phyloP scores from a whole-genome alignment of 2,888 invertebrate species.

The Colostygia pectinataria region DNA sequence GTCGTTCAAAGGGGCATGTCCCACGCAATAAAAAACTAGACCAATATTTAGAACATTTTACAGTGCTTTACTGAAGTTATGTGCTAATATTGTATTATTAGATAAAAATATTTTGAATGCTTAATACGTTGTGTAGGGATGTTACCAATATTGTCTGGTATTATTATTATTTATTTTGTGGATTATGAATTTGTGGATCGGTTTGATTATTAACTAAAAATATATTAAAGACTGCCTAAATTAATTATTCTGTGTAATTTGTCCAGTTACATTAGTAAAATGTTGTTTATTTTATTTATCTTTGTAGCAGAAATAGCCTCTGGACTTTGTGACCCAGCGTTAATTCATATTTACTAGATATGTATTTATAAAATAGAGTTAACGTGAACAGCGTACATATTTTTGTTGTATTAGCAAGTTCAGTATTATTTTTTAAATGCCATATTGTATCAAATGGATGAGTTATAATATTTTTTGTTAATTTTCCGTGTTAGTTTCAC shows the following conservation, averaged over 20 bases:
- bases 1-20: slow-evolving; percentile 50
- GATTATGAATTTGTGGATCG: slow-evolving; percentile 65
- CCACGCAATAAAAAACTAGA: slow-evolving; percentile 79
- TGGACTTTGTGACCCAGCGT: slow-evolving; percentile 46
- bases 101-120: slow-evolving; percentile 60
- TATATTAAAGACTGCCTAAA: slow-evolving; percentile 81
- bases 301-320: slow-evolving; percentile 31
- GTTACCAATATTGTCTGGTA: slow-evolving; percentile 77
- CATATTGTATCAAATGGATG: slow-evolving; percentile 78
- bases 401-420: slow-evolving; percentile 79
- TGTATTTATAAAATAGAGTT: slow-evolving; percentile 22
- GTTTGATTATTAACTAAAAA: slow-evolving; percentile 69
- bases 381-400: slow-evolving; percentile 67
- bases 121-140: slow-evolving; percentile 69
- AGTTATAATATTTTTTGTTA: slow-evolving; percentile 62
- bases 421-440: slow-evolving; percentile 80
- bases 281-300: slow-evolving; percentile 52
- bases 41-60: slow-evolving; percentile 81
- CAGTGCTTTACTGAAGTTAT: slow-evolving; percentile 73
- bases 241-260: slow-evolving; percentile 74
- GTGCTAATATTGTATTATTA: slow-evolving; percentile 73
- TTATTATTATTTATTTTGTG: slow-evolving; percentile 74
- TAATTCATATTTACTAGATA: slow-evolving; percentile 43
- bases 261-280: slow-evolving; percentile 64
- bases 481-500: slow-evolving; percentile 63